Evolutionary conservation across 1,140 invertebrate species (phyloP).

Genomic region (Lordiphosa collinella): DNA sequence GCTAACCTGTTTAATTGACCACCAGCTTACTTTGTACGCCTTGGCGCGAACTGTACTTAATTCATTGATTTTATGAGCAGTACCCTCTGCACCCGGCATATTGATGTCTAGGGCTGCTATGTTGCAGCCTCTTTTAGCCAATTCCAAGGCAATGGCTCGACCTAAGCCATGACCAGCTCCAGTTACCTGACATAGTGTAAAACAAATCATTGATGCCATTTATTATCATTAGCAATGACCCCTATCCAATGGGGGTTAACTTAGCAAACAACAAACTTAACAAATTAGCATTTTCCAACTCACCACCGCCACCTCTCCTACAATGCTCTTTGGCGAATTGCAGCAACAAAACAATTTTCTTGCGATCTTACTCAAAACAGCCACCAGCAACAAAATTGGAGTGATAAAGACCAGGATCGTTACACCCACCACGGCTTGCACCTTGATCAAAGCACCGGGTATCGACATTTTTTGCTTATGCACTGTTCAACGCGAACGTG

Average conservation of each 20-base stretch:
- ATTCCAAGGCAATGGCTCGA: slow-evolving; percentile 34
- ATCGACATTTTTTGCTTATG: slow-evolving; percentile 8
- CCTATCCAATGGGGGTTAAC: neutral
- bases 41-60: slow-evolving; percentile 22
- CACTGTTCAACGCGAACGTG: slow-evolving; percentile 3
- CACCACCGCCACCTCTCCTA: slow-evolving; percentile 54
- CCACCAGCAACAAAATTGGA: slow-evolving; percentile 28
- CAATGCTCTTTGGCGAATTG: slow-evolving; percentile 5
- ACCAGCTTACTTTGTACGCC: slow-evolving; percentile 38
- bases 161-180: slow-evolving; percentile 54
- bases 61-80: slow-evolving; percentile 31
- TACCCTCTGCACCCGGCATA: slow-evolving; percentile 38
- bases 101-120: slow-evolving; percentile 50
- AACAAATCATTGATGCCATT: neutral
- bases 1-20: neutral
- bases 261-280: neutral
- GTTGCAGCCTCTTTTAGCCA: slow-evolving; percentile 47
- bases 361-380: slow-evolving; percentile 11
- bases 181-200: slow-evolving; percentile 28
- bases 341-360: neutral
- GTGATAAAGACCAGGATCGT: slow-evolving; percentile 3
- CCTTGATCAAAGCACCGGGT: slow-evolving; percentile 3
- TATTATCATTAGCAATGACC: neutral
- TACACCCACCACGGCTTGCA: slow-evolving; percentile 7
- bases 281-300: slow-evolving; percentile 16